Evolutionary conservation across 2,797 vertebrate genomes (phyloP).

Genomic region (Melanotaenia maccullochi): DNA sequence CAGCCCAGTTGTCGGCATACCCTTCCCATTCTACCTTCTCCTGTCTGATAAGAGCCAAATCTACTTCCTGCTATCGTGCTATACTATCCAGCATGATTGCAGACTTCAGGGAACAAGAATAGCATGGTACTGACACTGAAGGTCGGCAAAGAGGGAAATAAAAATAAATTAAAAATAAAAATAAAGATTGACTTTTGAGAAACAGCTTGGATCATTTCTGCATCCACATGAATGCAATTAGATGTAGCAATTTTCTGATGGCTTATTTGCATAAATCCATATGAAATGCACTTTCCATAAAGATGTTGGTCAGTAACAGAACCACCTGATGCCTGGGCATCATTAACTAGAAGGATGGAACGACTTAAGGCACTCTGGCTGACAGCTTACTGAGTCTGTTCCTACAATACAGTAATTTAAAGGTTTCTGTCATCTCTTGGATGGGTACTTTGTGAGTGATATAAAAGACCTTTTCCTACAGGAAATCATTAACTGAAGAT

Average conservation of each 20-base stretch:
- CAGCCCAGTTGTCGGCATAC: slow-evolving; percentile 68
- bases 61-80: slow-evolving; percentile 63
- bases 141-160: slow-evolving; percentile 62
- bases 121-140: slow-evolving; percentile 67
- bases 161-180: slow-evolving; percentile 22
- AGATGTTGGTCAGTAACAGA: slow-evolving; percentile 79
- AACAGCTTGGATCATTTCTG: slow-evolving; percentile 67
- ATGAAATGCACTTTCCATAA: slow-evolving; percentile 82
- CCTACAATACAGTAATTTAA: slow-evolving; percentile 71
- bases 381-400: slow-evolving; percentile 50
- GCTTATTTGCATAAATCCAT: slow-evolving; percentile 90
- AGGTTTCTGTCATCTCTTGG: slow-evolving; percentile 64
- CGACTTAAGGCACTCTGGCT: slow-evolving; percentile 53
- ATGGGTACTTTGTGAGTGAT: slow-evolving; percentile 68
- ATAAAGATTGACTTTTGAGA: slow-evolving; percentile 34
- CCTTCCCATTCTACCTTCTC: slow-evolving; percentile 59
- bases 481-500: slow-evolving; percentile 58
- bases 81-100: slow-evolving; percentile 76
- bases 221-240: slow-evolving; percentile 84
- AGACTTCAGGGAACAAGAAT: slow-evolving; percentile 65
- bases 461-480: slow-evolving; percentile 64
- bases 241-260: slow-evolving; percentile 84
- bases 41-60: slow-evolving; percentile 77
- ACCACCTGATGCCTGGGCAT: slow-evolving; percentile 85
- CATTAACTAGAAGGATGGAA: slow-evolving; percentile 63